These are phyloP conservation scores for Drosophila diplacantha DNA, from an alignment of 2,888 invertebrate species.

Conservation along the genomic window DNA sequence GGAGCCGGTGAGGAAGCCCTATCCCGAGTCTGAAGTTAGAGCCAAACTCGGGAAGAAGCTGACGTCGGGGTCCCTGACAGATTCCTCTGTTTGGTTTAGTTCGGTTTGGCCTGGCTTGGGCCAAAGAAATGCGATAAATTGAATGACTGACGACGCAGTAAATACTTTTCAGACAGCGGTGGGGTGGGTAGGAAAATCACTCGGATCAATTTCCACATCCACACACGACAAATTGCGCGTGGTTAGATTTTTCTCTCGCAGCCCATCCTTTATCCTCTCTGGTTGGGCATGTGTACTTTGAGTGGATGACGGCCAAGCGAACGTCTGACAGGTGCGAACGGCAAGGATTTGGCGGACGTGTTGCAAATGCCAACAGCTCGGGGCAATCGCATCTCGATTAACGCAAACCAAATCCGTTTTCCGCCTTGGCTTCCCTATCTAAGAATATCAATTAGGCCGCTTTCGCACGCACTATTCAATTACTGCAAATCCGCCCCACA, in stretches of 20 bases:
- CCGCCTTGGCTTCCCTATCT: background rate
- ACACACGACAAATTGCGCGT: slow-evolving; percentile 69
- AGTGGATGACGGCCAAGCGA: slow-evolving; percentile 3
- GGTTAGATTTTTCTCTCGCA: slow-evolving; percentile 64
- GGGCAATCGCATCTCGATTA: slow-evolving; percentile 45
- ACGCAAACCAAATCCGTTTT: slow-evolving; percentile 1
- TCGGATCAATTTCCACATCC: slow-evolving; percentile 66
- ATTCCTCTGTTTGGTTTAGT: slow-evolving; percentile 55
- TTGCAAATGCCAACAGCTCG: slow-evolving; percentile 9
- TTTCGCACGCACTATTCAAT: slow-evolving; percentile 2
- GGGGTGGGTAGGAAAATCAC: slow-evolving; percentile 60
- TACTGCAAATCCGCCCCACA: slow-evolving; percentile 1
- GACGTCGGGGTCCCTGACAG: slow-evolving; percentile 43
- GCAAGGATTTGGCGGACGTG: slow-evolving; percentile 18
- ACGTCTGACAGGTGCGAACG: slow-evolving; percentile 58
- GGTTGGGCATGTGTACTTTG: slow-evolving; percentile 32
- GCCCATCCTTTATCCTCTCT: slow-evolving; percentile 22
- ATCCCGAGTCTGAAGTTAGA: slow-evolving; percentile 2
- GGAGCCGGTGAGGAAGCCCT: slow-evolving; percentile 28
- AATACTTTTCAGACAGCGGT: slow-evolving; percentile 69
- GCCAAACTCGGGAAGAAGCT: slow-evolving; percentile 29
- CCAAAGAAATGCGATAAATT: slow-evolving; percentile 71
- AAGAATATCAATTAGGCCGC: slow-evolving; percentile 1
- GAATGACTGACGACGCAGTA: slow-evolving; percentile 73
- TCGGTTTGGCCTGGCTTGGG: slow-evolving; percentile 55